phyloP scores from a whole-genome alignment of 2,113 vertebrate genomes.

The Rhagologus leucostigma region DNA sequence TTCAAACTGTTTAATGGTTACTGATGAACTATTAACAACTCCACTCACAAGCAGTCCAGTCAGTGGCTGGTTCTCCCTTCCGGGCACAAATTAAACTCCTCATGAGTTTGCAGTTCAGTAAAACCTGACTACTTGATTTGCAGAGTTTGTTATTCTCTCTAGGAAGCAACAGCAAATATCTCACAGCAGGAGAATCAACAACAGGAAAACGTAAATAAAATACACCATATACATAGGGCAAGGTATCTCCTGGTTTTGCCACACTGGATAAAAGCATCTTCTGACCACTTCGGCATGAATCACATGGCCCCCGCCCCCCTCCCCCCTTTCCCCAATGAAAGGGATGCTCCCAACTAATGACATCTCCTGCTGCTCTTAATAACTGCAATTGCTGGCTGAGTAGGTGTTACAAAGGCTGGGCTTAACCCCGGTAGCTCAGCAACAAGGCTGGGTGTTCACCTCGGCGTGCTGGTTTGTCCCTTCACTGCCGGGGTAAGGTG shows the following conservation, averaged over 20 bases:
- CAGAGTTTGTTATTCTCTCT: background rate
- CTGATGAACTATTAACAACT: background rate
- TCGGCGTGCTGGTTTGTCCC: background rate
- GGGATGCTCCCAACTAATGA: background rate
- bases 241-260: background rate
- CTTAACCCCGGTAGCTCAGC: background rate
- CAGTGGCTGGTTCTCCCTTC: background rate
- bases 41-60: background rate
- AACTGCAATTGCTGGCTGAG: background rate
- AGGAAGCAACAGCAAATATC: background rate
- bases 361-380: background rate
- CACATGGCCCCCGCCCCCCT: background rate
- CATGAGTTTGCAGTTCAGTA: background rate
- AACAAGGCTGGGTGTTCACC: background rate
- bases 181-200: background rate
- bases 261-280: background rate
- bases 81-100: background rate
- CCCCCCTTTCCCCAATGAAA: background rate
- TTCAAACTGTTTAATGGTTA: background rate
- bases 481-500: rapidly evolving
- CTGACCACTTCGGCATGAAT: background rate
- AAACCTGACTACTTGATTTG: background rate
- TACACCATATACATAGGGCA: background rate
- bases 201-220: background rate
- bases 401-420: background rate